phyloP scores from a whole-genome alignment of 2,888 invertebrate genomes.

The Oscheius sp. region DNA sequence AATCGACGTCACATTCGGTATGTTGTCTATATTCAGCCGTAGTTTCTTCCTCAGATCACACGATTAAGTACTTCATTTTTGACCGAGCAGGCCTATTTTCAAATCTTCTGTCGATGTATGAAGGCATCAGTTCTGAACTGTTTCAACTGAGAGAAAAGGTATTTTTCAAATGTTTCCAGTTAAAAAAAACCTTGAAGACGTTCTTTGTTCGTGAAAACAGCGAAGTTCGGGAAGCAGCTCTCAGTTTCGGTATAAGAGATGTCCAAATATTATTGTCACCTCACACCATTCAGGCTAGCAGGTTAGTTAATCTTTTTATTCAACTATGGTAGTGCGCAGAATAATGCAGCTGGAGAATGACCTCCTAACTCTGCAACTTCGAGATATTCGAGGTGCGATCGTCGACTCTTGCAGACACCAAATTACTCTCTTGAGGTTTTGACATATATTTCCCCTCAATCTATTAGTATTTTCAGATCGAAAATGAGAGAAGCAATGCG shows the following conservation, averaged over 20 bases:
- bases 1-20: neutral
- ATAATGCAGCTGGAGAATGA: neutral
- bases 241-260: conserved; percentile 1
- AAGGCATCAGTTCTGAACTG: conserved; percentile 11
- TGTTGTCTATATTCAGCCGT: neutral
- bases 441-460: neutral
- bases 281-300: conserved; percentile 1
- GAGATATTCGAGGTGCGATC: neutral
- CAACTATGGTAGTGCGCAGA: neutral
- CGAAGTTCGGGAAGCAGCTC: conserved; percentile 8
- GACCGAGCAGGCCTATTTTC: neutral
- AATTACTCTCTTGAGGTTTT: neutral
- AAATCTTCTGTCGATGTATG: conserved; percentile 2
- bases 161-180: neutral
- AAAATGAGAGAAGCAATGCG: neutral
- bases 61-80: conserved; percentile 1
- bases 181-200: neutral
- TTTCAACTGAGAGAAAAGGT: conserved; percentile 4
- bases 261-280: neutral
- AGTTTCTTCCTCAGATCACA: neutral
- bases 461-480: neutral
- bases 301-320: neutral
- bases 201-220: neutral
- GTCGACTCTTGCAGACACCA: neutral
- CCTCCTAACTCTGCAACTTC: neutral